Evolutionary conservation across 1,140 invertebrate genomes (phyloP), one percentile per base, ranked within the genome.

Genomic region (Brachionus calyciflorus): DNA sequence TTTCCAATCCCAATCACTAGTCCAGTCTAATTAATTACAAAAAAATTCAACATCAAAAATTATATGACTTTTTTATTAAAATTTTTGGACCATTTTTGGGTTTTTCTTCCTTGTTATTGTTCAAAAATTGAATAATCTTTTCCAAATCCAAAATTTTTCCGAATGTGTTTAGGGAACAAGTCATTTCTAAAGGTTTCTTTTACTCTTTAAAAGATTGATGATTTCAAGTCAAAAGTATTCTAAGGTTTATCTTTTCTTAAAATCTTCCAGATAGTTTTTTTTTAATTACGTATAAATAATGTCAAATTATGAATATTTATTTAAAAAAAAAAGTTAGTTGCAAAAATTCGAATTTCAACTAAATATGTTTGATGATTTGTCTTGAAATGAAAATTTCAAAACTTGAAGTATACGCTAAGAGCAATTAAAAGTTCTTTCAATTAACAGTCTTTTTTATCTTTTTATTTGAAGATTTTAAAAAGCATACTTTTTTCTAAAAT

Each of bases 91-190:
- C n/a, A 46, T 17, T 70, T 17, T 48, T 40, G 44, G 26, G n/a
- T 37, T 48, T 5, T 70, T 40, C 19, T 40, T 49, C 26, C 19
- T 33, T 30, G 4, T 48, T 41, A 26, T 73, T n/a, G 17, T 28
- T n/a, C 10, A 49, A 49, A 55, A 28, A 49, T 51, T 73, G 28
- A 51, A 30, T 28, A 17, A 73, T 73, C 12, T 19, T 51, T 3
- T 73, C 69, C 28, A 73, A 24, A 37, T 73, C 37, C 7, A 19
- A 33, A 37, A 73, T 73, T 17, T 73, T 73, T 24, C 69, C 69
- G 17, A 30, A 73, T 17, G 69, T 51, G 10, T 49, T 73, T 12
- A 73, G 19, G 9, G 69, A 73, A n/a, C 69, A 73, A 51, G 69
- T 73, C 69, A 73, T 73, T 33, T 28, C 51, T 53, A n/a, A n/a